Evolutionary conservation across 2,888 invertebrate genomes (phyloP), one percentile per base, ranked within the genome.

Genomic region (Synergus laeviventris): DNA sequence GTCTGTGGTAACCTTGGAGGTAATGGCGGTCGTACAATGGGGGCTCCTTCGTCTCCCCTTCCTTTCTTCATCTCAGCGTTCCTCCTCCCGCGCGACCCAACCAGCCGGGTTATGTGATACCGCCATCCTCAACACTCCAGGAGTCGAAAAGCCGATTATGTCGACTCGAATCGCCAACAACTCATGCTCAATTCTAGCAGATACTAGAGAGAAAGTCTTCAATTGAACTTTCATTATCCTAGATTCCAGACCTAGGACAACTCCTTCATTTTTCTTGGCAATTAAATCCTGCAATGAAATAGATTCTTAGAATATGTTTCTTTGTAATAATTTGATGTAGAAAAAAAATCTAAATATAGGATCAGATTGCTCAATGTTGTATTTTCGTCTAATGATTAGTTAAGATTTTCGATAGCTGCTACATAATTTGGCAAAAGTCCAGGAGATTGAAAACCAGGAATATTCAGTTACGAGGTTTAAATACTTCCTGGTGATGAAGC

Each of bases 1-100:
- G 81, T 75, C 80, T 74, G 80, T 80, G 78, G 81, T 85, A 85
- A 86, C 85, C 85, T 85, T 85, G 86, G 82, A 80, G 81, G 83
- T 82, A 85, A 85, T 82, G 85, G 85, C 81, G 61, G 83, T 80
- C 84, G 78, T 80, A 82, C 84, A 81, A 84, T 85, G 79, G 45
- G 49, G 45, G 16, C 45, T 39, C 64, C 31, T 49, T 42, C 12
- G 49, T 81, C 78, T 38, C 62, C 38, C 39, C 38, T 59, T 56
- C 38, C 78, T 75, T 76, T 75, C 73, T 77, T 60, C 76, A 70
- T 76, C 74, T 54, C 75, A 76, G 38, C 64, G 70, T 78, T 70
- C 79, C 76, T 76, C 74, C 82, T 79, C 78, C 82, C 81, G 81
- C 81, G 80, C 70, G 36, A 70, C 24, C 45, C 70, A 31, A 24